Percentiles rank a stretch among this genome's conserved stretches.
Evolutionary conservation across 2,113 vertebrate genomes (phyloP).

Genomic region (Xenopus tropicalis): UCB_Xtro_10.0 CM004447.2:5674501-5675000

Average conservation of each 20-base stretch:
- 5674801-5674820: slow-evolving; percentile 55
- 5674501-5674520: too few relatives aligned
- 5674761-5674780: slow-evolving; percentile 24
- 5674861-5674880: not conserved
- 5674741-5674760: not conserved
- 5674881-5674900: not conserved
- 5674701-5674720: too few relatives aligned
- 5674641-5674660: too few relatives aligned
- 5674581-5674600: too few relatives aligned
- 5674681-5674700: too few relatives aligned
- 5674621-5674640: too few relatives aligned
- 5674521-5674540: too few relatives aligned
- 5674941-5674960: not conserved
- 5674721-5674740: too few relatives aligned
- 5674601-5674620: too few relatives aligned
- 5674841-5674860: slow-evolving; percentile 2
- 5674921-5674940: not conserved
- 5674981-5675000: not conserved
- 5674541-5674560: too few relatives aligned
- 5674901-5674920: not conserved
- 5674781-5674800: slow-evolving; percentile 50
- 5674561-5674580: too few relatives aligned
- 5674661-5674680: too few relatives aligned
- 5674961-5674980: not conserved
- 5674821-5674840: slow-evolving; percentile 51